Evolutionary conservation across 2,797 vertebrate genomes (phyloP).

Genomic region (Meriones psammophilus): DNA sequence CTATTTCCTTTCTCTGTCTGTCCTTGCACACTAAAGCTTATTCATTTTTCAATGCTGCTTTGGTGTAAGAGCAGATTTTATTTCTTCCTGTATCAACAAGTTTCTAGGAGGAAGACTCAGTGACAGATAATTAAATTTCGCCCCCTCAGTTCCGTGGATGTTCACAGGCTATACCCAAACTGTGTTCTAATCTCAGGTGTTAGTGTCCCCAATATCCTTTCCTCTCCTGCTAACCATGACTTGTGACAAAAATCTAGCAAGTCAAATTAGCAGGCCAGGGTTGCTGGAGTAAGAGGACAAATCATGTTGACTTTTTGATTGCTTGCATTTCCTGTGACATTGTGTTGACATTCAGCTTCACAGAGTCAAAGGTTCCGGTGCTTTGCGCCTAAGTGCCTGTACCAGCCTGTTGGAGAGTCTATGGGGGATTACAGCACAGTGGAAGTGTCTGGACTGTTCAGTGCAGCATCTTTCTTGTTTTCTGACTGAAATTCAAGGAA

Average conservation of each 20-base stretch:
- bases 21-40: neutral
- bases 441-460: neutral
- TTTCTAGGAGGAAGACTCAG: slow-evolving; percentile 37
- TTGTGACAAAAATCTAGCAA: slow-evolving; percentile 50
- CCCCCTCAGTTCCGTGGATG: neutral
- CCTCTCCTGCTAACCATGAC: neutral
- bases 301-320: neutral
- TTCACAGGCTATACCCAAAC: neutral
- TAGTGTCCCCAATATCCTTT: neutral
- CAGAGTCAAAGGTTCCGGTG: neutral
- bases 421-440: neutral
- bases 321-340: neutral
- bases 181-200: slow-evolving; percentile 26
- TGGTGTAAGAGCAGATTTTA: slow-evolving; percentile 31
- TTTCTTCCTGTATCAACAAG: slow-evolving; percentile 27
- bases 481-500: neutral
- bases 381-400: neutral
- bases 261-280: slow-evolving; percentile 11
- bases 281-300: neutral
- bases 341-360: slow-evolving; percentile 11
- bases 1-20: neutral
- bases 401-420: neutral
- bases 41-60: neutral
- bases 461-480: neutral
- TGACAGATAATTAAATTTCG: neutral